These are phyloP conservation scores for Lucinisca nassula DNA, from an alignment of 2,888 invertebrate genomes.

Conservation along the genomic window DNA sequence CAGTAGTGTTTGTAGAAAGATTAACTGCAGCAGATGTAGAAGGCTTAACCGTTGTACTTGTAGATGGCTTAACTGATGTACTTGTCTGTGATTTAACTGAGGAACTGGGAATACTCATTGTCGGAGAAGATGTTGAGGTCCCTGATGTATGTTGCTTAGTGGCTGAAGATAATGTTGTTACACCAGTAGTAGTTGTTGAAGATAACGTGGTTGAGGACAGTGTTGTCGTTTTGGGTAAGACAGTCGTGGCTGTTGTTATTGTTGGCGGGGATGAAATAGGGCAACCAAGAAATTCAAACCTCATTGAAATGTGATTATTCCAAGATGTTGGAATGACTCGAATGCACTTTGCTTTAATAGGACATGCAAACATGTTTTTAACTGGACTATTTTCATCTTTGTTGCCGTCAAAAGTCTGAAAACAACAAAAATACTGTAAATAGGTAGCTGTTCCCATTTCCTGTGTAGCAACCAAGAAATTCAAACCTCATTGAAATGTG, in stretches of 20 bases:
- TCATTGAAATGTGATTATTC: slow-evolving; percentile 71
- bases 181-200: neutral
- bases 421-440: neutral
- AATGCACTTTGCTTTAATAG: slow-evolving; percentile 73
- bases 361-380: slow-evolving; percentile 68
- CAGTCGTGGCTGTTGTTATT: neutral
- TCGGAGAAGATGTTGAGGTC: slow-evolving; percentile 14
- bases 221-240: neutral
- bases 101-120: neutral
- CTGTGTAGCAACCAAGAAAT: slow-evolving; percentile 74
- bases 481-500: slow-evolving; percentile 74
- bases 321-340: slow-evolving; percentile 69
- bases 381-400: slow-evolving; percentile 68
- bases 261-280: slow-evolving; percentile 59
- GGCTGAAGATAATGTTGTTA: neutral
- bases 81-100: neutral
- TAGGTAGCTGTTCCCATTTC: too few relatives aligned
- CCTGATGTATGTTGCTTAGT: too few relatives aligned
- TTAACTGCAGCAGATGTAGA: neutral
- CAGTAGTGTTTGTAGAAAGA: slow-evolving; percentile 13
- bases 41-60: slow-evolving; percentile 8
- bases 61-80: slow-evolving; percentile 8
- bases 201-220: neutral
- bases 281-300: slow-evolving; percentile 75
- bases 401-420: slow-evolving; percentile 71